phyloP scores from a whole-genome alignment of 2,888 invertebrate species.

The Ophion slaviceki region DNA sequence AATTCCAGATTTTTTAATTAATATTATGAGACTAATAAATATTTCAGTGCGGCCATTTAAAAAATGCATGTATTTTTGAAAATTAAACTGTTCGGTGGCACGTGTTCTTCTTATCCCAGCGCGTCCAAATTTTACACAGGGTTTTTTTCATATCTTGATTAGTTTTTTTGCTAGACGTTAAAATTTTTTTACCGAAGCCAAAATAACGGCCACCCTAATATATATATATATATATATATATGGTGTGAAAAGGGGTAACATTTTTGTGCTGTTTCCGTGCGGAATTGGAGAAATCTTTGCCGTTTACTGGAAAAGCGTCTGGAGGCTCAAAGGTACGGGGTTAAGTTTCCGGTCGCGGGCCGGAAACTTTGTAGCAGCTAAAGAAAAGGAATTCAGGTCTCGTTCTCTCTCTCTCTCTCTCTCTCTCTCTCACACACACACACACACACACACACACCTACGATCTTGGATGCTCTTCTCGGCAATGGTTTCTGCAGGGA shows the following conservation, averaged over 20 bases:
- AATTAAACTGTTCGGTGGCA: no score
- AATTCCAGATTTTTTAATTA: no score
- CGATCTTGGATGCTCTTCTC: slow-evolving; percentile 34
- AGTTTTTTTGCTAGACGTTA: no score
- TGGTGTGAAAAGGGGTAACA: slow-evolving; percentile 42
- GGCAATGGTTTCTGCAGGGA: slow-evolving; percentile 65
- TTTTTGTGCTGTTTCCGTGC: slow-evolving; percentile 28
- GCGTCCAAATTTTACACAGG: no score
- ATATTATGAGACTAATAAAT: no score
- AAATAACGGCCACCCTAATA: no score
- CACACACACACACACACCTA: neutral
- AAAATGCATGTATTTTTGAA: no score
- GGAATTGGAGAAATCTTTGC: slow-evolving; percentile 45
- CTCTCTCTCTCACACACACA: neutral
- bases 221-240: slow-evolving; percentile 13
- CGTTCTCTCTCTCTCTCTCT: slow-evolving; percentile 56
- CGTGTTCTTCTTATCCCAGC: no score
- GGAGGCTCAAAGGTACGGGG: slow-evolving; percentile 43
- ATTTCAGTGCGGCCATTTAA: no score
- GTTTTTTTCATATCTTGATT: no score
- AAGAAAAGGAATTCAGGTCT: slow-evolving; percentile 76
- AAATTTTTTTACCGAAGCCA: no score
- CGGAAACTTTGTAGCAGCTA: slow-evolving; percentile 71
- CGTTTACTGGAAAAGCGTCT: slow-evolving; percentile 39
- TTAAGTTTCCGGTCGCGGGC: slow-evolving; percentile 64